Percentiles rank a stretch among this genome's conserved stretches.
Evolutionary conservation across 2,888 invertebrate genomes (phyloP).

Genomic region (Flabesymbios commensalis): DNA sequence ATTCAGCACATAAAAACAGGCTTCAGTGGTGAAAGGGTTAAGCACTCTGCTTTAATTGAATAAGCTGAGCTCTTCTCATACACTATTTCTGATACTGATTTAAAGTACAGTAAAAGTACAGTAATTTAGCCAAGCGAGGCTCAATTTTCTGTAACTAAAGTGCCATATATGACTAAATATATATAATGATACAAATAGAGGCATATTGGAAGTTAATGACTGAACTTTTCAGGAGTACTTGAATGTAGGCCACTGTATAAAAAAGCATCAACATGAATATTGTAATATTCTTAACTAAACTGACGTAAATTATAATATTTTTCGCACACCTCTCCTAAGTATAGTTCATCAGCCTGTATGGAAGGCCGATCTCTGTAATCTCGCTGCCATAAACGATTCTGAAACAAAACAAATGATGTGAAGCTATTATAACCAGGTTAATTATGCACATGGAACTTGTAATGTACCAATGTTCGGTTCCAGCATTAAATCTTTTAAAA

Average conservation of each 20-base stretch:
- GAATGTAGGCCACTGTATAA: neutral
- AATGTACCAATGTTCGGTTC: too few relatives aligned
- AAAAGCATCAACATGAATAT: neutral
- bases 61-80: too few relatives aligned
- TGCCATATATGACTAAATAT: neutral
- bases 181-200: neutral
- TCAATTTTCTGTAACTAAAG: too few relatives aligned
- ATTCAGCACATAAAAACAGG: too few relatives aligned
- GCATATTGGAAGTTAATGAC: too few relatives aligned
- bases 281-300: neutral
- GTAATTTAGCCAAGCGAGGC: too few relatives aligned
- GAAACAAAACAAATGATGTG: conserved; percentile 21
- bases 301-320: neutral
- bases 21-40: too few relatives aligned
- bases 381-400: conserved; percentile 94
- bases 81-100: too few relatives aligned
- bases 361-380: conserved; percentile 86
- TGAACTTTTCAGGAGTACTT: neutral
- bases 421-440: neutral
- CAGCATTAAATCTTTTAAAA: too few relatives aligned
- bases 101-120: too few relatives aligned
- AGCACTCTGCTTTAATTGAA: too few relatives aligned
- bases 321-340: conserved; percentile 63
- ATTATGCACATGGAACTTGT: neutral
- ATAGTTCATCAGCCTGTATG: conserved; percentile 93